A percentile compares a stretch with the other conserved stretches of the same genome.
Conservation (phyloP, 2,113 vertebrate species). For the Aptenodytes forsteri region DNA sequence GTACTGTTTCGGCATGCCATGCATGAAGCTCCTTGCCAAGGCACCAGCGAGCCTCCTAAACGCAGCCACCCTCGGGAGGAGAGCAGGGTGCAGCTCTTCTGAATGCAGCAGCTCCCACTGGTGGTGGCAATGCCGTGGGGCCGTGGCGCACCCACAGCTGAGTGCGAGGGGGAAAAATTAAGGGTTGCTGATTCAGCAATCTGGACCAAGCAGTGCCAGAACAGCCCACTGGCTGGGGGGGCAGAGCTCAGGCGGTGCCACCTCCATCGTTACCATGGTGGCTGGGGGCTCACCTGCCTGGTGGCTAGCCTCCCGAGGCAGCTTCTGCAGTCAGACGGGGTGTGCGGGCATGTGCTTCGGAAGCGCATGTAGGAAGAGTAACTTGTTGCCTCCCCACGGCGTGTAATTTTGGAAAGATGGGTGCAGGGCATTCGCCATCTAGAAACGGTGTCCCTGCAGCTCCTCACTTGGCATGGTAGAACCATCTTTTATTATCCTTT, state of each 20-base stretch:
- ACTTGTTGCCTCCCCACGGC: background rate
- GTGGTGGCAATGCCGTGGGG: background rate
- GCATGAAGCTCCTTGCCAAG: background rate
- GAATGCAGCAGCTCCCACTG: background rate
- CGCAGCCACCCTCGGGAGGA: accelerated
- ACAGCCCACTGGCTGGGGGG: background rate
- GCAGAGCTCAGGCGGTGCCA: background rate
- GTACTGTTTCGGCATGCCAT: accelerated
- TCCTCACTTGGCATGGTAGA: background rate
- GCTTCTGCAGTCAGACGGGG: background rate
- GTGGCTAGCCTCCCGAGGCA: accelerated
- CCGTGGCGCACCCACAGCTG: accelerated
- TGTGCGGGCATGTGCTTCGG: accelerated
- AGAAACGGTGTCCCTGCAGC: background rate
- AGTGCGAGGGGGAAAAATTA: background rate
- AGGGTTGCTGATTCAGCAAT: background rate
- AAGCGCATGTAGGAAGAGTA: background rate
- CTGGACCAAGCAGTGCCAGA: background rate
- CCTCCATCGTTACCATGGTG: accelerated
- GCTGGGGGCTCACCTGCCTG: background rate
- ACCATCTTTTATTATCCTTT: slow-evolving; percentile 43
- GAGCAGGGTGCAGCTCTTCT: background rate
- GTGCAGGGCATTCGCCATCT: background rate
- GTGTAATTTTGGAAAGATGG: background rate
- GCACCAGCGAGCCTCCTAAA: background rate